These are phyloP conservation scores for Drosophila glabriapex DNA, from an alignment of 2,888 invertebrate species.

Conservation along the genomic window DNA sequence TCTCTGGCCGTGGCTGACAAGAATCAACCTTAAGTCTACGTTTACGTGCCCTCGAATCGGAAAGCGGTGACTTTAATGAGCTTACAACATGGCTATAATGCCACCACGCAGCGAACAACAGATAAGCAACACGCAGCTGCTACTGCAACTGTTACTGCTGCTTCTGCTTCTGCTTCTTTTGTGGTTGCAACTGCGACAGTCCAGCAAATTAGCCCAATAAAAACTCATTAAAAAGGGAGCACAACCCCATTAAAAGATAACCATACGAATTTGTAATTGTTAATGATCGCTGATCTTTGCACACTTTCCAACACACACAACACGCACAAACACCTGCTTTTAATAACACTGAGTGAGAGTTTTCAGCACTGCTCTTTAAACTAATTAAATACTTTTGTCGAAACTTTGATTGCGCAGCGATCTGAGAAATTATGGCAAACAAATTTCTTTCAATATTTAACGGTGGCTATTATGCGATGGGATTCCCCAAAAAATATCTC, in stretches of 20 bases:
- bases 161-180: constrained; percentile 6
- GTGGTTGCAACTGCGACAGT: constrained; percentile 26
- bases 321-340: constrained; percentile 15
- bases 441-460: neutral
- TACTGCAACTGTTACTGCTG: constrained; percentile 4
- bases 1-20: constrained; percentile 26
- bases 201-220: constrained; percentile 55
- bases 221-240: constrained; percentile 51
- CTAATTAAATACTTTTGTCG: constrained; percentile 7
- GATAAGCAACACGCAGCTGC: constrained; percentile 52
- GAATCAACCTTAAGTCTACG: constrained; percentile 42
- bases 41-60: constrained; percentile 62
- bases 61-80: constrained; percentile 66
- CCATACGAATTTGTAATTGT: constrained; percentile 37
- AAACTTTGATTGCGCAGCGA: neutral
- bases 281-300: constrained; percentile 33
- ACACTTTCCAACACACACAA: neutral
- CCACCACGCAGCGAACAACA: constrained; percentile 11
- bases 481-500: neutral
- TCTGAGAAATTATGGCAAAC: neutral
- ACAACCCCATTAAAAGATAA: constrained; percentile 42
- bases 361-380: neutral
- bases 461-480: neutral
- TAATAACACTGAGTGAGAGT: neutral
- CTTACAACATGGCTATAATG: constrained; percentile 53